A percentile compares a stretch with the other conserved stretches of the same genome.
These are phyloP conservation scores for Drosophila varians DNA, from an alignment of 1,140 invertebrate genomes.

Conservation along the genomic window DNA sequence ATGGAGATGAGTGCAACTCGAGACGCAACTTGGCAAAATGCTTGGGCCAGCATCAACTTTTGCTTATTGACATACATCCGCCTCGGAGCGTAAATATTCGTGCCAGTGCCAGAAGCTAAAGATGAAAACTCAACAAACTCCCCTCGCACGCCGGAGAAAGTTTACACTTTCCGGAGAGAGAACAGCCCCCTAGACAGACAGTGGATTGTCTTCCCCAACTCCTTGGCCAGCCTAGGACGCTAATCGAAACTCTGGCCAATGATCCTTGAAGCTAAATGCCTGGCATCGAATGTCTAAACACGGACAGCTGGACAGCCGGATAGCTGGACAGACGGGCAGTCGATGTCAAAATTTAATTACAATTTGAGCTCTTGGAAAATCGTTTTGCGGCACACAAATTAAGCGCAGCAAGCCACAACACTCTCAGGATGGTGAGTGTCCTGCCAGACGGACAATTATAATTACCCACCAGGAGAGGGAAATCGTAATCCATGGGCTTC, in stretches of 20 bases:
- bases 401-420: constrained; percentile 38
- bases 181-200: not conserved
- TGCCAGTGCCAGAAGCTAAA: not conserved
- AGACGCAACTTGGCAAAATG: constrained; percentile 22
- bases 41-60: constrained; percentile 29
- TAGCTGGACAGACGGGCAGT: constrained; percentile 1
- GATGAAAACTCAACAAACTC: not conserved
- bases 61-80: constrained; percentile 52
- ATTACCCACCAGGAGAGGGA: constrained; percentile 24
- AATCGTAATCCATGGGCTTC: constrained; percentile 35
- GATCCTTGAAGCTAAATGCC: constrained; percentile 12
- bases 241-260: constrained; percentile 17
- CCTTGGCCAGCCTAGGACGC: not conserved
- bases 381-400: constrained; percentile 51
- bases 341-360: constrained; percentile 51
- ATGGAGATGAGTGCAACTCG: constrained; percentile 36
- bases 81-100: constrained; percentile 33
- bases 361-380: constrained; percentile 39
- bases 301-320: constrained; percentile 7
- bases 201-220: not conserved
- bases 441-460: constrained; percentile 38
- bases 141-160: not conserved
- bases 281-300: not conserved
- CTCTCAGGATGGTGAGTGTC: constrained; percentile 5
- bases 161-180: constrained; percentile 5